phyloP scores from a whole-genome alignment of 1,140 invertebrate genomes.

The Pantala flavescens region DNA sequence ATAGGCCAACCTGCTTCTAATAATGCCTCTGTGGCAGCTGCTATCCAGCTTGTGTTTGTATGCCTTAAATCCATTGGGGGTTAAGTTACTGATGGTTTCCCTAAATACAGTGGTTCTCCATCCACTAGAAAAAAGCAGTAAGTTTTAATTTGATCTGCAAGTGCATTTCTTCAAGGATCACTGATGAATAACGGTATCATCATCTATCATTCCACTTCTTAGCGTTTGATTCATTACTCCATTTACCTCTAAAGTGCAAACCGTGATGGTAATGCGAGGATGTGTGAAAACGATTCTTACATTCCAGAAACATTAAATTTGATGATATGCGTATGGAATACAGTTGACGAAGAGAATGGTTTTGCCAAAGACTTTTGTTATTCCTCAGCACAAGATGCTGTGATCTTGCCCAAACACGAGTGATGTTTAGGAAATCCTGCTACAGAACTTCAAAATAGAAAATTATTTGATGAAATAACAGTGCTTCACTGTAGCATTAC shows the following conservation, averaged over 20 bases:
- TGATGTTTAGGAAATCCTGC: not conserved
- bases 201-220: not conserved
- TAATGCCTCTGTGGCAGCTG: not conserved
- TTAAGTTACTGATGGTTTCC: not conserved
- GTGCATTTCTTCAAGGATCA: not conserved
- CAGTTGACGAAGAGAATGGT: not conserved
- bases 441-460: not conserved
- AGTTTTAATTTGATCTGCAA: constrained; percentile 4
- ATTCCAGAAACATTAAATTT: constrained; percentile 1
- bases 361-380: constrained; percentile 6
- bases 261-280: not conserved
- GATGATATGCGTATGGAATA: constrained; percentile 2
- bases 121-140: not conserved
- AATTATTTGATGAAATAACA: not conserved
- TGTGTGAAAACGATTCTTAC: constrained; percentile 4
- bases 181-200: not conserved
- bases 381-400: constrained; percentile 7
- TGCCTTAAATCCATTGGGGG: not conserved
- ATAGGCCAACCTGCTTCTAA: not conserved
- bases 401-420: not conserved
- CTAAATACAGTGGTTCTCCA: not conserved
- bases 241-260: not conserved
- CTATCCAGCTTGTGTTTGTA: constrained; percentile 1
- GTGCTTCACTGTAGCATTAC: constrained; percentile 8
- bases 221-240: constrained; percentile 5